Percentiles rank a stretch among this genome's conserved stretches.
These are phyloP conservation scores for Galemys pyrenaicus DNA, from an alignment of 2,113 vertebrate genomes.

Conservation along the genomic window DNA sequence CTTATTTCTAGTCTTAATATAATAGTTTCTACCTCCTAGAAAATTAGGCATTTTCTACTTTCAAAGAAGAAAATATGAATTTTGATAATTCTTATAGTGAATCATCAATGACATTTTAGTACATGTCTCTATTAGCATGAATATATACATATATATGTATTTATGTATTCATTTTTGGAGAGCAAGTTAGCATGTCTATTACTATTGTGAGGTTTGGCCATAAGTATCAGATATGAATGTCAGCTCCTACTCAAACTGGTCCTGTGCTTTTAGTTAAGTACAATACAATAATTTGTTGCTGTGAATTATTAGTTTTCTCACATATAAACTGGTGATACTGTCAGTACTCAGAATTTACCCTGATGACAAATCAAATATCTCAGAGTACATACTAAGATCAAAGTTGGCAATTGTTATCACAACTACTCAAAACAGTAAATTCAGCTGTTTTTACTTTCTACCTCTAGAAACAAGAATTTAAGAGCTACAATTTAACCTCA, in stretches of 20 bases:
- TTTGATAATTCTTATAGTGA: background rate
- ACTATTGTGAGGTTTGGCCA: background rate
- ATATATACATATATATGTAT: no score
- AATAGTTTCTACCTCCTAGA: background rate
- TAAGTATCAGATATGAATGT: no score
- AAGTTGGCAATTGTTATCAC: background rate
- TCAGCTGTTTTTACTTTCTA: background rate
- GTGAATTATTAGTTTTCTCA: background rate
- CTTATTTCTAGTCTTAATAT: background rate
- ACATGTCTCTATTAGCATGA: background rate
- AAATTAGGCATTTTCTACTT: background rate
- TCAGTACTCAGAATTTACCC: background rate
- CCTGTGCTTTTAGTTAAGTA: background rate
- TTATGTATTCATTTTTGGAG: no score
- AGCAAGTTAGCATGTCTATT: background rate
- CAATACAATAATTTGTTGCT: background rate
- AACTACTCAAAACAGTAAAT: background rate
- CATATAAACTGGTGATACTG: background rate
- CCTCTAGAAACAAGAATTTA: background rate
- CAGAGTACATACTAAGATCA: no score
- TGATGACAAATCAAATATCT: background rate
- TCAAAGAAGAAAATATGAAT: background rate
- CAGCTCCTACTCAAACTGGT: background rate
- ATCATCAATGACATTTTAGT: background rate
- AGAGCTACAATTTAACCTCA: background rate